Base-by-base conservation (phyloP, 2,888 invertebrate genomes). In the Leucophora obtusa region DNA sequence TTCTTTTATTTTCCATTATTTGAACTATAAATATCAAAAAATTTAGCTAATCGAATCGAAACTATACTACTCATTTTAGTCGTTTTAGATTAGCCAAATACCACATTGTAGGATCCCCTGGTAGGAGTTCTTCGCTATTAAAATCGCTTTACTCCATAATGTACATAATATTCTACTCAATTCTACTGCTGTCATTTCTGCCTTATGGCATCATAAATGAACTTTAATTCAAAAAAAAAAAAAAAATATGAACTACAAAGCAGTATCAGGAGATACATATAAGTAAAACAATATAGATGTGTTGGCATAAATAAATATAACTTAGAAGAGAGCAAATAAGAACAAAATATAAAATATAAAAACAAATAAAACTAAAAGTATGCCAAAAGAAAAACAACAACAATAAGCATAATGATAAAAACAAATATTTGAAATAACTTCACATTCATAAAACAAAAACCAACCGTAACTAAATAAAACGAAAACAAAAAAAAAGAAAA, bases 351-450 rank as follows among this genome's bases (percentile, higher is more conserved):
- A 66, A 59, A 66, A 66, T 28, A 66, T 74, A 43, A 68, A 63
- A 71, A 72, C 68, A 72, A 75, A 76, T 59, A 76, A 54, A 63
- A 65, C 17, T 15, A 72, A 72, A 80, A 76, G 62, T 68, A 75
- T 75, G 51, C 68, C 79, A 75, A 71, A 71, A 72, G 71, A 71
- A 75, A 75, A 72, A 75, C 68, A 80, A 80, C 56, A 80, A 72
- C 72, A 80, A 78, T 78, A 66, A 76, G 76, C 68, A 72, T 76
- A 72, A 80, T 80, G 72, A 76, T 76, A 72, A 80, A 76, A 63
- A 72, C 63, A 76, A 80, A 80, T 76, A 80, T 76, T 72, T 72
- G 58, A 76, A 70, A 72, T 62, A 71, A 47, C 65, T 77, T 43
- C 24, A 38, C n/a, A 58, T 69, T 8, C 28, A 15, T n/a, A 17